Conservation (phyloP, 2,888 invertebrate genomes). For the Lamellibrachia columna region DNA sequence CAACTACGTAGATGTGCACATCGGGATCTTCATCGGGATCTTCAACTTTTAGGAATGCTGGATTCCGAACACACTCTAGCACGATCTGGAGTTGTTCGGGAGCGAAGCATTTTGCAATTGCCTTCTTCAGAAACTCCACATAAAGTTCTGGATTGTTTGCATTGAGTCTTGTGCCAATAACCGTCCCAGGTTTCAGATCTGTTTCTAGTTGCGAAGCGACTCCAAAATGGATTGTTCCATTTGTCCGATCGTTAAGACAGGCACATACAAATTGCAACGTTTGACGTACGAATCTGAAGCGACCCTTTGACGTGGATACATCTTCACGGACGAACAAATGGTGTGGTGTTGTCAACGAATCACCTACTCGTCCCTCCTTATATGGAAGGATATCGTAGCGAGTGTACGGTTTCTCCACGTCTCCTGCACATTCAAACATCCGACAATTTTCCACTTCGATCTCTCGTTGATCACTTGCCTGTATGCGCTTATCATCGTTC, state of each 20-base stretch:
- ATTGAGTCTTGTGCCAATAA: conserved; percentile 28
- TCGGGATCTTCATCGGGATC: background rate
- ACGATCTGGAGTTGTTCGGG: conserved; percentile 35
- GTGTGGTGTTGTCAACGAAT: background rate
- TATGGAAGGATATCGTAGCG: background rate
- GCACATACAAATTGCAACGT: conserved; percentile 35
- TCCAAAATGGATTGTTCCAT: conserved; percentile 43
- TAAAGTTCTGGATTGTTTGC: conserved; percentile 22
- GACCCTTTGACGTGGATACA: background rate
- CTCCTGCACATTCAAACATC: background rate
- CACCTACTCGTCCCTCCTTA: background rate
- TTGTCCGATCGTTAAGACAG: conserved; percentile 41
- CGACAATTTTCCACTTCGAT: background rate
- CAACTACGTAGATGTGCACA: conserved; percentile 24
- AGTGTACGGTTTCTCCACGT: background rate
- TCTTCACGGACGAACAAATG: background rate
- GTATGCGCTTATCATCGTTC: background rate
- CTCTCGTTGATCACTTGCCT: background rate
- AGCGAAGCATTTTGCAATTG: conserved; percentile 33
- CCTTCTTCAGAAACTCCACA: conserved; percentile 28
- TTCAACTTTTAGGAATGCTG: conserved; percentile 37
- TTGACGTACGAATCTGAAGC: conserved; percentile 13
- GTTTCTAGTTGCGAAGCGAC: conserved; percentile 24
- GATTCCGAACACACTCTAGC: conserved; percentile 33
- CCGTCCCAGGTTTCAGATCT: background rate